Evolutionary conservation across 2,113 vertebrate genomes (phyloP).

Genomic region (Potamarius usumacintae): DNA sequence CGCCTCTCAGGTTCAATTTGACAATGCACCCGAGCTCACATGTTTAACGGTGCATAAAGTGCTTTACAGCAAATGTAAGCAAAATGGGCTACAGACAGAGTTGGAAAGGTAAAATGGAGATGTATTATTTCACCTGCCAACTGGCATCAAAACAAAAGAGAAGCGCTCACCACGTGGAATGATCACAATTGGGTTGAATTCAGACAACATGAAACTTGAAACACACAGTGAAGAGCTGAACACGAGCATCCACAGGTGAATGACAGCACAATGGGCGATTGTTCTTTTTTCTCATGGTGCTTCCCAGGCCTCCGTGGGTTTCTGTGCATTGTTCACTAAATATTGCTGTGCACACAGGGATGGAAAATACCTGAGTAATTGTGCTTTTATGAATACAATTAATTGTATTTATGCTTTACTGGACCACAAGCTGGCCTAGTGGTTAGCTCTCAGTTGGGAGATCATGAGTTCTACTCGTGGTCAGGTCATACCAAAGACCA

Average conservation of each 20-base stretch:
- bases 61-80: not conserved
- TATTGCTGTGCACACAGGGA: not conserved
- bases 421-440: no score
- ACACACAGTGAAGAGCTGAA: not conserved
- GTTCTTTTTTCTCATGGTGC: not conserved
- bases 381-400: not conserved
- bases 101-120: not conserved
- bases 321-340: slow-evolving; percentile 26
- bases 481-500: no score
- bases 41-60: slow-evolving; percentile 28
- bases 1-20: slow-evolving; percentile 26
- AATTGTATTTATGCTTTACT: not conserved
- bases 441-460: no score
- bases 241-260: not conserved
- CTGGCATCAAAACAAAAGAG: slow-evolving; percentile 5
- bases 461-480: no score
- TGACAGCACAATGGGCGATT: not conserved
- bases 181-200: not conserved
- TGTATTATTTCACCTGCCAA: not conserved
- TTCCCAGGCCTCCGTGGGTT: no score
- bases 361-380: not conserved
- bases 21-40: not conserved
- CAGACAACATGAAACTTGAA: slow-evolving; percentile 3
- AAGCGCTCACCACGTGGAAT: not conserved
- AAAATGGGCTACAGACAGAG: not conserved